A percentile compares a stretch with the other conserved stretches of the same genome.
These are phyloP conservation scores for Rhinichthys klamathensis DNA, from an alignment of 2,113 vertebrate species.

Conservation along the genomic window DNA sequence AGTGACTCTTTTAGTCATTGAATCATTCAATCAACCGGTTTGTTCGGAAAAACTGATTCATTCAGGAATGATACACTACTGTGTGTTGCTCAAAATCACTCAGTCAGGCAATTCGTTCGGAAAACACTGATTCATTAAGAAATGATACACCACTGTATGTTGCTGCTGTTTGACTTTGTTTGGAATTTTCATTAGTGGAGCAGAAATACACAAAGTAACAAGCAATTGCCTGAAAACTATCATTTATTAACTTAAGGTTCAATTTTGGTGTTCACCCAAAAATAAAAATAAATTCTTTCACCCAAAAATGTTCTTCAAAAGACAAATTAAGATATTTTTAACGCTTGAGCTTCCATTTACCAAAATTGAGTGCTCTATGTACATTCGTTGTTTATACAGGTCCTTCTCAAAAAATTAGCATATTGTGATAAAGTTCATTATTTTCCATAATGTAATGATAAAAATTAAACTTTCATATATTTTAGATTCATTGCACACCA, in stretches of 20 bases:
- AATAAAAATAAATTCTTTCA: no score
- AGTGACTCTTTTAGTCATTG: not conserved
- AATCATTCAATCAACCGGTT: not conserved
- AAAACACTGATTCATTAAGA: not conserved
- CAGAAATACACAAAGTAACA: not conserved
- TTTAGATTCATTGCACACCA: no score
- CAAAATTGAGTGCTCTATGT: no score
- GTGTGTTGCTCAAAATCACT: not conserved
- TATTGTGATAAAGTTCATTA: no score
- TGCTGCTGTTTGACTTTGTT: not conserved
- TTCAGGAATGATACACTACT: not conserved
- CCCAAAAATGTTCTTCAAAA: no score
- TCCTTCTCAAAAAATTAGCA: no score
- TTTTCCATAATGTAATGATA: no score
- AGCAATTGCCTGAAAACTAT: not conserved
- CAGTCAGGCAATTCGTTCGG: not conserved
- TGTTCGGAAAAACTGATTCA: not conserved
- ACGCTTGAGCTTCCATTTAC: no score
- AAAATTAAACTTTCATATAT: no score
- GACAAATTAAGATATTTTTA: no score
- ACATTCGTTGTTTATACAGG: no score
- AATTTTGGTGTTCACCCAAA: not conserved
- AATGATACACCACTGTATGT: not conserved
- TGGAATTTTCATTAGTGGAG: not conserved
- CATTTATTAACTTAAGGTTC: not conserved